Base-by-base conservation (phyloP, 2,888 invertebrate genomes). In the Cataglyphis cursor region DNA sequence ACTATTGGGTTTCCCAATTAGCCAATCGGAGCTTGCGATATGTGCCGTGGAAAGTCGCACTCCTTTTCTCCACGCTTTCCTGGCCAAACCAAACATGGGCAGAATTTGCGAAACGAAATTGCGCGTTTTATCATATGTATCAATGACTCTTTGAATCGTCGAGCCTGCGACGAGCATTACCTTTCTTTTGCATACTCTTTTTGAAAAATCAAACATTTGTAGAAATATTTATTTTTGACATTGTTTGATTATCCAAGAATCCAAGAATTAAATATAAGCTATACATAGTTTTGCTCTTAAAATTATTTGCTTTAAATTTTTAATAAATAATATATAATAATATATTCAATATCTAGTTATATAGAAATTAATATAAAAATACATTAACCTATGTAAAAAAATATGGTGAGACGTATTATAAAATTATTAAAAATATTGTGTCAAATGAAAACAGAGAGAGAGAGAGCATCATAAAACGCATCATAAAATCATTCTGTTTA, bases 1-100 rank as follows among this genome's bases (percentile, higher is more conserved):
- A 95, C 94, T 95, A 95, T 95, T 95, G 93, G 94, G 94, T 94
- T 94, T 94, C 94, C 91, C 93, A 94, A 94, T 94, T 94, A 93
- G 93, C 94, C 94, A 94, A 94, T 94, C 94, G 91, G 91, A 89
- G 90, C 70, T 74, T 76, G 86, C 90, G 88, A 90, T 90, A 90
- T 88, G 88, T 83, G 73, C 72, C 48, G 59, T n/a, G 70, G 6
- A 18, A 51, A 51, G 57, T 35, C 31, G 66, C 61, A n/a, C 51
- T 51, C 41, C 81, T 72, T 89, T 89, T 87, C 3, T n/a, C 78
- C 87, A 85, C 88, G 85, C 81, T 88, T 88, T 86, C 88, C 82
- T 82, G 9, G 73, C 81, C 84, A 83, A 57, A 66, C 88, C 89
- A 87, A 90, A 90, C 86, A 90, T 90, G 87, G 89, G 41, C 82